phyloP scores from a whole-genome alignment of 2,888 invertebrate species.

The Standfussiana lucernea region DNA sequence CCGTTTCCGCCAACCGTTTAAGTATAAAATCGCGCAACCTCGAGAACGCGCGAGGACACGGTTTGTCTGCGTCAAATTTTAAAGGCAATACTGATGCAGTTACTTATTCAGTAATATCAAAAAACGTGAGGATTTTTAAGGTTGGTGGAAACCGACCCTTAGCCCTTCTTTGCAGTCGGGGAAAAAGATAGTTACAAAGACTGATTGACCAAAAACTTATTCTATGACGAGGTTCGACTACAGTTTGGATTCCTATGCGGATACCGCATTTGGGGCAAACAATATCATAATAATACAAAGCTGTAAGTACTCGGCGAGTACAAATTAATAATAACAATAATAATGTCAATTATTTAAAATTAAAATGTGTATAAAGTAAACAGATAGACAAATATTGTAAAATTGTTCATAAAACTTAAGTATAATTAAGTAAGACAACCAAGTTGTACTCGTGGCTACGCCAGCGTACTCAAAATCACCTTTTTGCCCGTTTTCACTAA shows the following conservation, averaged over 20 bases:
- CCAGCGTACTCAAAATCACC: slow-evolving; percentile 2
- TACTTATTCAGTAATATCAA: not conserved
- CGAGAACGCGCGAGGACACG: not conserved
- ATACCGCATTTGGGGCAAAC: slow-evolving; percentile 17
- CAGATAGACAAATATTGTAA: slow-evolving; percentile 35
- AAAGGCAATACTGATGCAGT: not conserved
- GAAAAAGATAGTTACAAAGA: slow-evolving; percentile 2
- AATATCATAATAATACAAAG: slow-evolving; percentile 12
- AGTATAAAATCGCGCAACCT: not conserved
- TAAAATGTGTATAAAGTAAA: slow-evolving; percentile 1
- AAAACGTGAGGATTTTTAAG: not conserved
- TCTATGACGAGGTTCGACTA: slow-evolving; percentile 20
- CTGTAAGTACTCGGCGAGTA: slow-evolving; percentile 35
- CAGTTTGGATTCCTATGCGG: slow-evolving; percentile 3
- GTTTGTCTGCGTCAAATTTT: not conserved
- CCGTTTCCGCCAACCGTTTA: not conserved
- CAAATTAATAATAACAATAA: slow-evolving; percentile 30
- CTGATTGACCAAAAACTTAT: not conserved
- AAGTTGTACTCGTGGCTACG: not conserved
- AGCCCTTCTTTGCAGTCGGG: not conserved
- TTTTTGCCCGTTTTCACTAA: not conserved
- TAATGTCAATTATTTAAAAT: slow-evolving; percentile 17
- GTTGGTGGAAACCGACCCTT: not conserved
- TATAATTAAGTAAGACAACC: not conserved
- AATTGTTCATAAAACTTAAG: not conserved